Base-by-base conservation (phyloP, 2,113 vertebrate species). In the Narcine bancroftii region DNA sequence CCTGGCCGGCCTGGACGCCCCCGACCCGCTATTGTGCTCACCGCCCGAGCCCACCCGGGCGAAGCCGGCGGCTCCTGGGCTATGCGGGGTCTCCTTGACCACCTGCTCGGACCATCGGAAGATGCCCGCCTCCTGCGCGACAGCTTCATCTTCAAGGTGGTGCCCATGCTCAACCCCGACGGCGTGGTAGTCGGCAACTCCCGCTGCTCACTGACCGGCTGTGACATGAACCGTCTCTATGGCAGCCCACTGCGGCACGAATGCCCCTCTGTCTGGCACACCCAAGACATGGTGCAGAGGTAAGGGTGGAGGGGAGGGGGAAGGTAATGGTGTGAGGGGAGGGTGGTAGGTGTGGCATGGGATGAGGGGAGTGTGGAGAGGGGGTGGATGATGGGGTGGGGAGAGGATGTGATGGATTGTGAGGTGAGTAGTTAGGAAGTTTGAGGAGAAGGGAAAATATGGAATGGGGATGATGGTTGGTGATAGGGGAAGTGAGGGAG, bases 151-250 rank as follows among this genome's bases (percentile, higher is more conserved):
- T 99, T 99, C 94, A 98, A 98, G 95, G 96, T 98, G 93, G 96
- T 99, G 47, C 98, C 98, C 0, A 99, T 99, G 98, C 95, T 99
- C 93, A 99, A 99, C 92, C 98, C 98, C 0, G 98, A 99, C 0
- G 98, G 98, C 0, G 98, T 99, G 60, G 96, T 99, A 29, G 98
- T 98, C 92, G 98, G 98, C 0, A 99, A 98, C 93, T 98, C 97
- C 39, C 97, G 98, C 83, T 99, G 98, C 93, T 99, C 98, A 0
- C 92, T 99, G 94, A 95, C 96, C 0, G 98, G 98, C 66, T 94
- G 95, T 0, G 98, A 99, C 93, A 95, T 98, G 94, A 99, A 99
- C 95, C 95, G 98, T 72, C 96, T 97, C 79, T 99, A 98, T 13
- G 94, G 94, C 60, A 97, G 95, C 0, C 36, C 93, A 0, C 94